These are phyloP conservation scores for Oscheius sp. DNA, from an alignment of 2,888 invertebrate genomes.

Conservation along the genomic window DNA sequence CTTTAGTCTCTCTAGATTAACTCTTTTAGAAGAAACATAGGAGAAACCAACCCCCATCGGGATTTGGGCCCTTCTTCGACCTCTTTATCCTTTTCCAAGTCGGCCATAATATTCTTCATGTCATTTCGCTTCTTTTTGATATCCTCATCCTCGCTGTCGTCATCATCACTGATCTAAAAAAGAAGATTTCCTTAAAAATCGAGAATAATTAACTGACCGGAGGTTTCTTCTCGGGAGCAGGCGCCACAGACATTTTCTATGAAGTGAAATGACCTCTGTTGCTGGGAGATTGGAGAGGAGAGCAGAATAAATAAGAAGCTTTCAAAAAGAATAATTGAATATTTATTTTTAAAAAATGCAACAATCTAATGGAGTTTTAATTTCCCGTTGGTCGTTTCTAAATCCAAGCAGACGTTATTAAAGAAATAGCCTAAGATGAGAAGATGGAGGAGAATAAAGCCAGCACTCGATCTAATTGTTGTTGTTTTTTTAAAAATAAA, in stretches of 20 bases:
- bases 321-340: no score
- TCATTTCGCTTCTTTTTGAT: conserved; percentile 17
- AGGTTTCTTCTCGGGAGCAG: background rate
- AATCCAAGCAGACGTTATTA: conserved; percentile 62
- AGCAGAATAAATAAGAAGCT: background rate
- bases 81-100: conserved; percentile 54
- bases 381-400: conserved; percentile 30
- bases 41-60: conserved; percentile 46
- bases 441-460: conserved; percentile 62
- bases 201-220: background rate
- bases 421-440: conserved; percentile 66
- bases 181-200: background rate
- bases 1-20: conserved; percentile 57
- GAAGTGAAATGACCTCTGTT: background rate
- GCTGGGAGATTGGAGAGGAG: background rate
- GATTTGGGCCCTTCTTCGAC: conserved; percentile 37
- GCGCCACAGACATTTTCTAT: background rate
- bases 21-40: no score
- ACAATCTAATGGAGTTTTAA: background rate
- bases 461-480: conserved; percentile 39
- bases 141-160: conserved; percentile 21
- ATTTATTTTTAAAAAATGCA: no score
- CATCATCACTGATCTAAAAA: conserved; percentile 14
- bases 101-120: conserved; percentile 44
- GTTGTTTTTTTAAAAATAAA: background rate